Conservation (phyloP, 2,888 invertebrate genomes). For the Hypomecis atomaria region DNA sequence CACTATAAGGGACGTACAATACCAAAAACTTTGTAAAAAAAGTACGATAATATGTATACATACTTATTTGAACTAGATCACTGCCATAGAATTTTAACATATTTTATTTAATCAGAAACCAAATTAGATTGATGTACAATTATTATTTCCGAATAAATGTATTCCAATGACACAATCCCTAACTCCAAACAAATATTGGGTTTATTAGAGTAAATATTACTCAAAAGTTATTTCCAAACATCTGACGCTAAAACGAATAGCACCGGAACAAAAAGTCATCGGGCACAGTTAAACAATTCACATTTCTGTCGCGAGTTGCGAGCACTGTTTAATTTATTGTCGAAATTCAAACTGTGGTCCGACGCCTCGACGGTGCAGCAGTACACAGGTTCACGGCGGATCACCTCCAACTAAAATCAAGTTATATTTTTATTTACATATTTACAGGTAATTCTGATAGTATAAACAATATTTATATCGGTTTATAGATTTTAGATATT, state of each 20-base stretch:
- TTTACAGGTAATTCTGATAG: too few relatives aligned
- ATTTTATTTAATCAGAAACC: too few relatives aligned
- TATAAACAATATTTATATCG: too few relatives aligned
- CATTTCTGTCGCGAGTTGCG: constrained; percentile 45
- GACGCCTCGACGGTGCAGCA: constrained; percentile 25
- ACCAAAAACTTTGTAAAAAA: too few relatives aligned
- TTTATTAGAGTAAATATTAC: constrained; percentile 13
- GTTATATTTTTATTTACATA: too few relatives aligned
- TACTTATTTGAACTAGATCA: too few relatives aligned
- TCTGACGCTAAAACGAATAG: constrained; percentile 32
- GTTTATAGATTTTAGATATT: too few relatives aligned
- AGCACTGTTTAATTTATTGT: constrained; percentile 53
- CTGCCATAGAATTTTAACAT: too few relatives aligned
- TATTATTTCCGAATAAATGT: too few relatives aligned
- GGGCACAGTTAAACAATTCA: constrained; percentile 45
- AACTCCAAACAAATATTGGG: constrained; percentile 6
- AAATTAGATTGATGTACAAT: too few relatives aligned
- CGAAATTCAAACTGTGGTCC: constrained; percentile 52
- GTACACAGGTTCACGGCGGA: constrained; percentile 8
- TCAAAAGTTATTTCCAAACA: constrained; percentile 29
- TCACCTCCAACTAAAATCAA: constrained; percentile 1
- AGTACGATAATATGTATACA: too few relatives aligned
- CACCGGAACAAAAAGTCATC: constrained; percentile 39
- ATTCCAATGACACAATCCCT: background rate
- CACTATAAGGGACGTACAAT: too few relatives aligned